These are phyloP conservation scores for Diadophis punctatus DNA, from an alignment of 2,113 vertebrate species.

Conservation along the genomic window DNA sequence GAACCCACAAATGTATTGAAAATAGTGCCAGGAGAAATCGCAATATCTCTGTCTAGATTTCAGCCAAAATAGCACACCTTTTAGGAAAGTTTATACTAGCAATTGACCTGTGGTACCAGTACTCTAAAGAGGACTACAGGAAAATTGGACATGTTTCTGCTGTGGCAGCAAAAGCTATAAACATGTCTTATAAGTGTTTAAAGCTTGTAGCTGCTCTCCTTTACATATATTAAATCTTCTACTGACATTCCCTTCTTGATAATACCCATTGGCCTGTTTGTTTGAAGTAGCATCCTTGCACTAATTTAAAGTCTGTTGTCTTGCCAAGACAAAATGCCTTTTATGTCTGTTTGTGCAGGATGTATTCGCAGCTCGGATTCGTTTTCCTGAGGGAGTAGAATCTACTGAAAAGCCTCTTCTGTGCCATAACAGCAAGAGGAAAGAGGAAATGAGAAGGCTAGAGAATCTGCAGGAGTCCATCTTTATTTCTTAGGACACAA, in stretches of 20 bases:
- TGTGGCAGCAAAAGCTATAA: background rate
- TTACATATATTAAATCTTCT: background rate
- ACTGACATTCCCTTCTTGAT: background rate
- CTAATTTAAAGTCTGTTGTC: background rate
- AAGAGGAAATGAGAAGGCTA: background rate
- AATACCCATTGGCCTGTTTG: background rate
- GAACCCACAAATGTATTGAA: background rate
- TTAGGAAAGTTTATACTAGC: background rate
- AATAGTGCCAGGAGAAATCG: background rate
- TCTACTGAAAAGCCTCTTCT: background rate
- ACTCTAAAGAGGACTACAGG: background rate
- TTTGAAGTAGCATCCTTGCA: background rate
- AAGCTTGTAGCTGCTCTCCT: background rate
- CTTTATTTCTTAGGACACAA: background rate
- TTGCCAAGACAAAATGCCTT: accelerated
- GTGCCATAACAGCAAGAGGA: background rate
- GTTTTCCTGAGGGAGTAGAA: slow-evolving; percentile 8
- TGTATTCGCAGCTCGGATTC: background rate
- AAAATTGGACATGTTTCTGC: background rate
- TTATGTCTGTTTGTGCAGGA: background rate
- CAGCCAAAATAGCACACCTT: background rate
- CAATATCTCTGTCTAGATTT: background rate
- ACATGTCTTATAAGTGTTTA: background rate
- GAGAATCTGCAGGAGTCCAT: background rate
- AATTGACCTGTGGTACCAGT: background rate